phyloP scores from a whole-genome alignment of 2,113 vertebrate species.

The Bos taurus region ARS-UCD2.0 NC_037343.1:22859501-22860000 shows the following conservation, averaged over 20 bases:
- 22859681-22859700: background rate
- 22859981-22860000: background rate
- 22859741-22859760: background rate
- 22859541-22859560: background rate
- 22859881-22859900: background rate
- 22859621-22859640: background rate
- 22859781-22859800: background rate
- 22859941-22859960: background rate
- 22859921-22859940: background rate
- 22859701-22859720: background rate
- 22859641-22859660: background rate
- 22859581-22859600: background rate
- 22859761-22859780: background rate
- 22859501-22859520: slow-evolving; percentile 5
- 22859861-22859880: background rate
- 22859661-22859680: background rate
- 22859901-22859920: background rate
- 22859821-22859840: background rate
- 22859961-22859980: background rate
- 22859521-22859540: background rate
- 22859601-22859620: background rate
- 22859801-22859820: background rate
- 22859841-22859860: background rate
- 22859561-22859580: background rate
- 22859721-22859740: background rate